Evolutionary conservation across 2,888 invertebrate species (phyloP).

Genomic region (Scaptomyza flava): DNA sequence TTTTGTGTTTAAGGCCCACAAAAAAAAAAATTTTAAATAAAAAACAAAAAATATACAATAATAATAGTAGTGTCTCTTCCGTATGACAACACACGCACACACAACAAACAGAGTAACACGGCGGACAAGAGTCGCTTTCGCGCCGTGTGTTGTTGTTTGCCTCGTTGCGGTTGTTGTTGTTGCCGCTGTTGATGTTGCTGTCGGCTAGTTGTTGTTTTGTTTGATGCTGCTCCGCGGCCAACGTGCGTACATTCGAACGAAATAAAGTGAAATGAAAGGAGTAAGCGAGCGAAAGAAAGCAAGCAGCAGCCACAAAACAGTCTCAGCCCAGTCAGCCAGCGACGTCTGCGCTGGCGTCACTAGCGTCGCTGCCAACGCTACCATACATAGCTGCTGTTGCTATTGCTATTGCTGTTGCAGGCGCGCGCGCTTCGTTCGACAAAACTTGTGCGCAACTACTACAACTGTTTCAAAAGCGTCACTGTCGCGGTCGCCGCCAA

Average conservation of each 20-base stretch:
- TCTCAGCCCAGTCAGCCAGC: conserved; percentile 58
- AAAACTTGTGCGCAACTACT: conserved; percentile 53
- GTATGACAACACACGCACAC: conserved; percentile 49
- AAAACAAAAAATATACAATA: conserved; percentile 14
- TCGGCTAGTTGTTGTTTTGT: conserved; percentile 51
- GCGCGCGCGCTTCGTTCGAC: conserved; percentile 41
- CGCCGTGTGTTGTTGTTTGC: conserved; percentile 47
- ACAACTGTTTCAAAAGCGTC: conserved; percentile 47
- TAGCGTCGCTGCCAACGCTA: conserved; percentile 41
- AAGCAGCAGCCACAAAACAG: conserved; percentile 81
- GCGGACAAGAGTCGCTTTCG: conserved; percentile 58
- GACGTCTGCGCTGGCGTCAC: conserved; percentile 52
- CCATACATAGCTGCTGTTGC: conserved; percentile 19
- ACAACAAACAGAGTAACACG: conserved; percentile 56
- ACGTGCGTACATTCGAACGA: conserved; percentile 85
- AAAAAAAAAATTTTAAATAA: conserved; percentile 18
- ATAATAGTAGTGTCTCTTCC: conserved; percentile 46
- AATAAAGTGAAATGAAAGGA: conserved; percentile 85
- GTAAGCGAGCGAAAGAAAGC: conserved; percentile 84
- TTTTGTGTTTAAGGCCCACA: conserved; percentile 1
- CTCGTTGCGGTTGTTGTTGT: conserved; percentile 32
- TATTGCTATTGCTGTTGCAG: conserved; percentile 31
- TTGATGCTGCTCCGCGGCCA: conserved; percentile 82
- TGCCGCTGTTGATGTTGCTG: conserved; percentile 30
- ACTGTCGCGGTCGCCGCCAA: conserved; percentile 21